Base-by-base conservation (phyloP, 2,113 vertebrate genomes). In the Litocranius walleri region DNA sequence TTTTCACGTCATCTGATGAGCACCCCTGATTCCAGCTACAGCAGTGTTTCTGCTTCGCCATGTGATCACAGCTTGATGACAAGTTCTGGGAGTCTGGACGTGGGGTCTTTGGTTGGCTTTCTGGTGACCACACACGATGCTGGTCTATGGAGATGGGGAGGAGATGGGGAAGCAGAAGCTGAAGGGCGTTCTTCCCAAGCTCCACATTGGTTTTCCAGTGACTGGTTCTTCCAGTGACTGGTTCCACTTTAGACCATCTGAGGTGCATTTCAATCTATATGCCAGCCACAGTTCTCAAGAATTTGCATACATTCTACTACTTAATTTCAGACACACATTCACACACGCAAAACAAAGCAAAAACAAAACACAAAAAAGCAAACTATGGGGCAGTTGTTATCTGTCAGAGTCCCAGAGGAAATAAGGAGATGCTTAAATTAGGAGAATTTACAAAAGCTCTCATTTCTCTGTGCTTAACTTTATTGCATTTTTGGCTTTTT, bases 1-100 rank as follows among this genome's bases (percentile, higher is more conserved):
- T 16, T 30, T 33, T 30, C 5, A 16, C 17, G n/a, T 33, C 48
- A 33, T 36, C 48, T 7, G 48, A 15, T 25, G 29, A 33, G n/a
- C 3, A 13, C 16, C 15, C 2, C 64, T 59, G 52, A 15, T n/a
- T 48, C 43, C 48, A 5, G 13, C 81, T n/a, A 43, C 7, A n/a
- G 13, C 50, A 14, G 0, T 17, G 7, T 5, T 43, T 84, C 17
- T 25, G 25, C 67, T 84, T 25, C 2, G 45, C 29, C 4, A 2
- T 7, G 4, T 33, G 3, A 7, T 36, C 17, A 13, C 17, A 13
- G 6, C 57, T 40, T 3, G 3, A 23, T 33, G 1, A 6, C 40
- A 33, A 6, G 13, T 52, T n/a, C 94, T 48, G 57, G 21, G 54
- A 33, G 33, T 23, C 62, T 30, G 25, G 36, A 33, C 1, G 0